Evolutionary conservation across 2,113 vertebrate species (phyloP), one percentile per base, ranked within the genome.

Genomic region (Ancistrus triradiatus): DNA sequence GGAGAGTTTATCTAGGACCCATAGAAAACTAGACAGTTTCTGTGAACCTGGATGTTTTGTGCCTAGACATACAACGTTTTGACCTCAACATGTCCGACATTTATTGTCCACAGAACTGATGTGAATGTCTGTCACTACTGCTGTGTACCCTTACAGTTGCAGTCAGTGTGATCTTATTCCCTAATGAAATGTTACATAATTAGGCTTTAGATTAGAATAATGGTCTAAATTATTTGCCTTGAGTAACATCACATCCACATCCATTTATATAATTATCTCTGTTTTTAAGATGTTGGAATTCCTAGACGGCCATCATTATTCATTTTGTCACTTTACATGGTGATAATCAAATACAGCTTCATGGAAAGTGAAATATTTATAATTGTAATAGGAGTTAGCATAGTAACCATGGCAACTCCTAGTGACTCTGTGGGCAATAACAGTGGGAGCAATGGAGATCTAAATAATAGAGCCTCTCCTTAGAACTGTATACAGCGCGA

Each of bases 401-500:
- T 21, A 10, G 65, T 84, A 76, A 17, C 77, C 69, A 77, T 84
- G 55, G 81, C 58, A 76, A 83, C 81, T 6, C 4, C 25, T 50
- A 37, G 42, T 7, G 49, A 67, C 3, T 59, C 7, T 17, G 40
- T 51, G 44, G 27, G 46, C 44, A 63, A 53, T 38, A 75, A 78
- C 72, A 75, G 69, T 75, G 74, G 75, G 70, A 77, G 59, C 28
- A 59, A 59, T 21, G 33, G 66, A 66, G 24, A 10, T 52, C 6
- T 33, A 35, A 37, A 37, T n/a, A n/a, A 44, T 64, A 49, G 48
- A 31, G 10, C 21, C 31, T 40, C 46, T 69, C n/a, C n/a, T n/a
- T n/a, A n/a, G n/a, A n/a, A n/a, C 44, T 50, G 13, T 47, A 18
- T 31, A 47, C n/a, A 19, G 14, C n/a, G 21, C 21, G 5, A 42